Evolutionary conservation across 2,888 invertebrate species (phyloP).

Genomic region (Xylota sylvarum): DNA sequence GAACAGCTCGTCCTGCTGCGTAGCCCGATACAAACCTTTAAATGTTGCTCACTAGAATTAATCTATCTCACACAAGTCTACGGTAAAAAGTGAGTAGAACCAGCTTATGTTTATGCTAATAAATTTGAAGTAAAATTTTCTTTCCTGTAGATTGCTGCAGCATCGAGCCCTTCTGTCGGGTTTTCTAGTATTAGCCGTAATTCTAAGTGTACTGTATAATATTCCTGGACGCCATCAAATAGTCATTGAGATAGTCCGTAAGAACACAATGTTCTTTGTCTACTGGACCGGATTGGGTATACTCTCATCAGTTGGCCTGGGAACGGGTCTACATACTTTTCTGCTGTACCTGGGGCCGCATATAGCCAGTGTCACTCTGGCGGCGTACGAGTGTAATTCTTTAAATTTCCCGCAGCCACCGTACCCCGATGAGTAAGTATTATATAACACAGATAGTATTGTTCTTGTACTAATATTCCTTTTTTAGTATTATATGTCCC

Average conservation of each 20-base stretch:
- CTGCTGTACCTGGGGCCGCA: conserved; percentile 99
- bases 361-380: conserved; percentile 98
- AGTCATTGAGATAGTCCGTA: conserved; percentile 82
- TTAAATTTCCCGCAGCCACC: conserved; percentile 99
- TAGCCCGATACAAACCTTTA: conserved; percentile 91
- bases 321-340: conserved; percentile 99
- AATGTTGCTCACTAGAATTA: conserved; percentile 92
- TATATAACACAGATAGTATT: not conserved
- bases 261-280: conserved; percentile 85
- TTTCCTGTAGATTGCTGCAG: conserved; percentile 81
- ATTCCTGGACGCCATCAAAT: conserved; percentile 84
- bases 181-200: conserved; percentile 82
- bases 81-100: conserved; percentile 86
- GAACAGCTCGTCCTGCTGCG: conserved; percentile 92
- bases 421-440: conserved; percentile 96
- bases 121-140: not conserved
- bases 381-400: conserved; percentile 98
- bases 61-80: conserved; percentile 87
- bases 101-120: not conserved
- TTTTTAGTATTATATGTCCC: conserved; percentile 95
- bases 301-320: conserved; percentile 98
- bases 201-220: conserved; percentile 83
- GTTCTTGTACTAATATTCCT: not conserved
- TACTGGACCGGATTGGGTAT: conserved; percentile 98
- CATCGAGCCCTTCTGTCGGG: conserved; percentile 82